These are phyloP conservation scores for Hirudo medicinalis DNA, from an alignment of 1,140 invertebrate species.

Conservation along the genomic window DNA sequence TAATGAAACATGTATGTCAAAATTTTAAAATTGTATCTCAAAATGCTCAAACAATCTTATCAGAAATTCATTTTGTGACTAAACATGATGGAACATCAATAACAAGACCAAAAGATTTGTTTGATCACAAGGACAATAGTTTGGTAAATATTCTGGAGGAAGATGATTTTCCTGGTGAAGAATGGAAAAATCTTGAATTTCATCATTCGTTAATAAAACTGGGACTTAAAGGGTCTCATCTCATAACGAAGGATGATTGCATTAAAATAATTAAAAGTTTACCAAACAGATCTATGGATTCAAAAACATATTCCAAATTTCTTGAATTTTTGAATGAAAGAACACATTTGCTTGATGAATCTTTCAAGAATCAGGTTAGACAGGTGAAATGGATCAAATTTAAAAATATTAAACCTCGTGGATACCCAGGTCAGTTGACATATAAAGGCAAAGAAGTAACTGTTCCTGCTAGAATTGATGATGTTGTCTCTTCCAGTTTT, in stretches of 20 bases:
- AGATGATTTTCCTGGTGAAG: constrained; percentile 2
- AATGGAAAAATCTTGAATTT: background rate
- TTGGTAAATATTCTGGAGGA: background rate
- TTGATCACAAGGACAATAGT: background rate
- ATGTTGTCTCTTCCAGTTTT: constrained; percentile 2
- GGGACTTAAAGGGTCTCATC: too few species aligned
- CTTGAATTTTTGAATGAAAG: background rate
- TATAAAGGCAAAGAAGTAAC: constrained; percentile 1
- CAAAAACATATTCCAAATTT: too few species aligned
- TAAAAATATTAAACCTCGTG: background rate
- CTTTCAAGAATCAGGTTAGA: background rate
- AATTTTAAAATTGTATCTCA: too few species aligned
- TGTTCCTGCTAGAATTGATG: background rate
- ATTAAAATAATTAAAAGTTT: too few species aligned
- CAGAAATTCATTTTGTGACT: too few species aligned
- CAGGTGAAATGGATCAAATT: background rate
- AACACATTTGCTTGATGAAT: background rate
- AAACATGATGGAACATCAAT: too few species aligned
- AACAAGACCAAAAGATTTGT: background rate
- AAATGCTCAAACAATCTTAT: too few species aligned
- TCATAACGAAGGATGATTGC: too few species aligned
- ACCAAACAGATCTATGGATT: too few species aligned
- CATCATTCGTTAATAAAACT: too few species aligned
- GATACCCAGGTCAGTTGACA: background rate
- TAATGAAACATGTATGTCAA: too few species aligned